phyloP scores from a whole-genome alignment of 2,888 invertebrate genomes.

The Melinaea marsaeus region DNA sequence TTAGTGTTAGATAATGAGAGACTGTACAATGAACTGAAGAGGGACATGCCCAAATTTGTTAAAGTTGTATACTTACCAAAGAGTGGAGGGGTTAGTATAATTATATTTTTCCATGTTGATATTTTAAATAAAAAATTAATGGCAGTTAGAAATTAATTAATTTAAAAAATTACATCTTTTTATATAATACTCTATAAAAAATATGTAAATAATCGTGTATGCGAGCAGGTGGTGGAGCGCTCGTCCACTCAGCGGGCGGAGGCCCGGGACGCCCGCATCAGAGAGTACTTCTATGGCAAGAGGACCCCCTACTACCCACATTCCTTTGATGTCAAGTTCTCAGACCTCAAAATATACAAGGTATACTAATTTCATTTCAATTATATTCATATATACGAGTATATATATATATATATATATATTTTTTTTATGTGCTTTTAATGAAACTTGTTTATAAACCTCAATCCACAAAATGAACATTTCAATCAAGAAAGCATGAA shows the following conservation, averaged over 20 bases:
- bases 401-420: too few relatives aligned
- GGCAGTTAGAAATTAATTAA: background rate
- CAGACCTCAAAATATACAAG: constrained; percentile 93
- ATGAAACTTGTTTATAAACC: too few relatives aligned
- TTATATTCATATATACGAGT: background rate
- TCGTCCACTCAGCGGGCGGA: constrained; percentile 84
- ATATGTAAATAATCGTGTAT: background rate
- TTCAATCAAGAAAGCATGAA: background rate
- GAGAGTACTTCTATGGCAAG: constrained; percentile 97
- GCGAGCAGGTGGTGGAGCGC: constrained; percentile 88
- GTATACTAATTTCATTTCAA: constrained; percentile 36
- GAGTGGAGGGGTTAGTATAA: constrained; percentile 91
- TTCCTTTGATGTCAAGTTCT: constrained; percentile 95
- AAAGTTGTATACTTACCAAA: constrained; percentile 95
- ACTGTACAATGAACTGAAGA: constrained; percentile 93
- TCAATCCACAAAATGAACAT: background rate
- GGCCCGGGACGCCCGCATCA: constrained; percentile 86
- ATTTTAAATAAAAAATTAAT: background rate
- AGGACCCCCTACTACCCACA: constrained; percentile 91
- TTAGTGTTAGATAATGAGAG: constrained; percentile 97
- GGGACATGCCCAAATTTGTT: constrained; percentile 96
- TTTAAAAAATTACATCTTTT: too few relatives aligned
- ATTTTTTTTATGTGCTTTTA: too few relatives aligned
- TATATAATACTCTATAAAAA: background rate
- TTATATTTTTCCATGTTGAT: background rate